Evolutionary conservation across 2,888 invertebrate genomes (phyloP).

Genomic region (Cerceris ruficornis): DNA sequence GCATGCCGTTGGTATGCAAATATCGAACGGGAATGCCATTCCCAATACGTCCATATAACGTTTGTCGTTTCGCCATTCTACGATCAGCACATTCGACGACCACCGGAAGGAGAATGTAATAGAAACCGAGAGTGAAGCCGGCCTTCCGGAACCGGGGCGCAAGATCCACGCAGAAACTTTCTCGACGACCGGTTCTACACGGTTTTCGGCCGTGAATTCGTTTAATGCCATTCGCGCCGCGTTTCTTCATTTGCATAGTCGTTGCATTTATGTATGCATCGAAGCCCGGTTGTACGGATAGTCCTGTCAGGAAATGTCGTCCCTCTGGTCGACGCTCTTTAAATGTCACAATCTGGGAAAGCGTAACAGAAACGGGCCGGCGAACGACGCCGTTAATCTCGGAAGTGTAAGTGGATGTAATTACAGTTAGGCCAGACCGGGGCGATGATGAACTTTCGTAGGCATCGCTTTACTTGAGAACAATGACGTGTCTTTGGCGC

Average conservation of each 20-base stretch:
- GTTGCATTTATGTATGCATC: conserved; percentile 5
- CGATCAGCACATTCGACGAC: neutral
- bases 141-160: neutral
- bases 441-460: neutral
- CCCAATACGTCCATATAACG: neutral
- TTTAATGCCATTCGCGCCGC: conserved; percentile 1
- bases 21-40: conserved; percentile 1
- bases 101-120: neutral
- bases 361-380: conserved; percentile 43
- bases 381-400: conserved; percentile 24
- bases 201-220: conserved; percentile 26
- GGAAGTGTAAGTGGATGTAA: conserved; percentile 49
- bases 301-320: conserved; percentile 40
- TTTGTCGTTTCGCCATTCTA: neutral
- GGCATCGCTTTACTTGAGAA: no score
- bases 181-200: conserved; percentile 9
- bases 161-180: conserved; percentile 18
- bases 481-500: no score
- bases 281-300: conserved; percentile 22
- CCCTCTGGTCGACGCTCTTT: conserved; percentile 20
- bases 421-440: conserved; percentile 33
- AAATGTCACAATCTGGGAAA: conserved; percentile 41
- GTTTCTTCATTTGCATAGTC: neutral
- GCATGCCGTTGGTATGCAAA: conserved; percentile 35
- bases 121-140: conserved; percentile 28